Conservation (phyloP, 1,140 invertebrate genomes). For the Drosophila erecta region DNA sequence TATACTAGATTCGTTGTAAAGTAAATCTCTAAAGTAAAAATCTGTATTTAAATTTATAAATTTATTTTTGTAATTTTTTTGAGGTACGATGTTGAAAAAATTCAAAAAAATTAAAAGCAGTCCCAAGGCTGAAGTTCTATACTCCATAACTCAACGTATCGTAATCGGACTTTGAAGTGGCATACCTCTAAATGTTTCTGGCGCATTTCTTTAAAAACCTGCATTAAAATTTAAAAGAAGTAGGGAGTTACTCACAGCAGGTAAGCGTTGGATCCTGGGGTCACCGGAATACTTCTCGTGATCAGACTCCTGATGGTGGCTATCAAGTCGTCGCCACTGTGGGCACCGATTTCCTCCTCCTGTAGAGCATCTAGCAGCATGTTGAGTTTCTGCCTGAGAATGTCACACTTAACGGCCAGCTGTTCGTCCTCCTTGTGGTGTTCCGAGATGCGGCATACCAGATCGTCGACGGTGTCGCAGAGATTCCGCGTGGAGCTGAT, state of each 20-base stretch:
- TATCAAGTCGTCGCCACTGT: slow-evolving; percentile 75
- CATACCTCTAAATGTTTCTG: too few relatives aligned
- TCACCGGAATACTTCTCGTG: slow-evolving; percentile 48
- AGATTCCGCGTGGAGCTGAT: slow-evolving; percentile 92
- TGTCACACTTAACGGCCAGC: slow-evolving; percentile 89
- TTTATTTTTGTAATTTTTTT: too few relatives aligned
- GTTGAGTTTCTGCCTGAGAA: slow-evolving; percentile 92
- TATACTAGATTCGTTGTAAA: too few relatives aligned
- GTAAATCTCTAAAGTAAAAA: too few relatives aligned
- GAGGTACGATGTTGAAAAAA: too few relatives aligned
- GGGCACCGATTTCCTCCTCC: slow-evolving; percentile 86
- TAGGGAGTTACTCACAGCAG: slow-evolving; percentile 62
- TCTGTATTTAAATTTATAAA: too few relatives aligned
- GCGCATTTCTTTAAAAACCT: too few relatives aligned
- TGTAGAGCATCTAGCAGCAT: slow-evolving; percentile 90
- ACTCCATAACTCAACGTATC: too few relatives aligned
- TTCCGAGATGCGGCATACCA: slow-evolving; percentile 88
- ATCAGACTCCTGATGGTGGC: slow-evolving; percentile 75
- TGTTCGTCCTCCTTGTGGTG: slow-evolving; percentile 87
- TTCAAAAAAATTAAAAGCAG: too few relatives aligned
- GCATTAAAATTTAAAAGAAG: too few relatives aligned
- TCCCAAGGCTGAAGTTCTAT: too few relatives aligned
- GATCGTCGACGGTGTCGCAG: slow-evolving; percentile 93
- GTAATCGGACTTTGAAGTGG: too few relatives aligned
- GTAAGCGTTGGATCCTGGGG: slow-evolving; percentile 43